A percentile compares a stretch with the other conserved stretches of the same genome.
Conservation (phyloP, 1,140 invertebrate genomes). For the Hylaeus volcanicus region DNA sequence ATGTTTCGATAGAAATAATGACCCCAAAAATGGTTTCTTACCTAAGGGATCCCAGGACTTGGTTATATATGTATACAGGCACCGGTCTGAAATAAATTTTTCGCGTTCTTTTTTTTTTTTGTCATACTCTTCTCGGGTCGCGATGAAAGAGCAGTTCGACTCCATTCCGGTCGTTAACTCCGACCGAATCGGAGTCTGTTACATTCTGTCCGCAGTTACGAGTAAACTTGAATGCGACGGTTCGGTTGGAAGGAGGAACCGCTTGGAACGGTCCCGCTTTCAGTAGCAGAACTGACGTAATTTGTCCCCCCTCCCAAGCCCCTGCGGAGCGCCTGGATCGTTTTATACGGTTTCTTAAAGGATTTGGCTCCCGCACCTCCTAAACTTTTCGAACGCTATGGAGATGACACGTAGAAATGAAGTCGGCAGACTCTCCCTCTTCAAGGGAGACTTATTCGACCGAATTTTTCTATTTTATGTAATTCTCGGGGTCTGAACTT, state of each 20-base stretch:
- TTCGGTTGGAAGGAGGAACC: background rate
- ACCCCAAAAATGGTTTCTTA: no score
- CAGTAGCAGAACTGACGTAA: constrained; percentile 24
- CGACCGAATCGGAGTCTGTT: constrained; percentile 14
- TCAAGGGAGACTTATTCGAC: constrained; percentile 10
- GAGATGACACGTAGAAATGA: constrained; percentile 41
- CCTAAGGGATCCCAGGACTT: no score
- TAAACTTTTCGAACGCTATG: constrained; percentile 37
- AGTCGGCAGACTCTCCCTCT: background rate
- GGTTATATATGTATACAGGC: no score
- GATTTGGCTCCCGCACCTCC: constrained; percentile 37
- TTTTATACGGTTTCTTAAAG: constrained; percentile 46
- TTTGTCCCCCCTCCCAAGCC: constrained; percentile 1
- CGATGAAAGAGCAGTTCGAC: background rate
- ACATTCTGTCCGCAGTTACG: background rate
- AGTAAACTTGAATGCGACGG: constrained; percentile 29
- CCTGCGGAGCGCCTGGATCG: background rate
- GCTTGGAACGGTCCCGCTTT: constrained; percentile 28
- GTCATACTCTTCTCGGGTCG: background rate
- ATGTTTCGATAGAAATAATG: no score
- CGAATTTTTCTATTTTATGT: constrained; percentile 11
- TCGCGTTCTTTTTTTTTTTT: background rate
- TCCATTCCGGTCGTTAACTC: constrained; percentile 24
- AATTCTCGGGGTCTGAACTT: constrained; percentile 32
- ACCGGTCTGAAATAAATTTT: background rate